Conservation (phyloP, 1,140 invertebrate genomes). For the Drosophila santomea region DNA sequence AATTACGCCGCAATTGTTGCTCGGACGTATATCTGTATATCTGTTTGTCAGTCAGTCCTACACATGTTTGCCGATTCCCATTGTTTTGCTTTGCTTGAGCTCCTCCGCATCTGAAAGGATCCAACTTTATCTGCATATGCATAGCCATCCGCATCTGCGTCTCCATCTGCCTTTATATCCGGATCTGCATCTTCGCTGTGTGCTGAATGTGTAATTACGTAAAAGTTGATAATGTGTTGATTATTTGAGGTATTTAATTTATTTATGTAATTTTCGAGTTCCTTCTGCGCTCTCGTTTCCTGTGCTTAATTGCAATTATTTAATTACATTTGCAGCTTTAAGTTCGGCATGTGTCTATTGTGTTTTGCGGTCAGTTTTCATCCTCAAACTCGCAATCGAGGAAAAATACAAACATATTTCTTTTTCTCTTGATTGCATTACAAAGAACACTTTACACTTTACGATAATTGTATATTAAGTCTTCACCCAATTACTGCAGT, state of each 20-base stretch:
- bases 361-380: constrained; percentile 34
- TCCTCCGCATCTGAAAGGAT: constrained; percentile 15
- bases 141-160: constrained; percentile 17
- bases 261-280: constrained; percentile 62
- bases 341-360: constrained; percentile 46
- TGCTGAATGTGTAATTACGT: constrained; percentile 69
- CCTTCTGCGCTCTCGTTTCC: constrained; percentile 23
- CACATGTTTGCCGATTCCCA: constrained; percentile 8
- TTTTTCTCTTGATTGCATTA: constrained; percentile 48
- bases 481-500: constrained; percentile 32
- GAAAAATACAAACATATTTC: constrained; percentile 18
- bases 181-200: constrained; percentile 17
- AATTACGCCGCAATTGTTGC: constrained; percentile 60
- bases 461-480: constrained; percentile 38
- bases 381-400: constrained; percentile 3
- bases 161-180: constrained; percentile 20
- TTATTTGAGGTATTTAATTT: constrained; percentile 77
- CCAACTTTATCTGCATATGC: constrained; percentile 33
- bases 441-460: constrained; percentile 25
- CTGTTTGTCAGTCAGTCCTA: constrained; percentile 15
- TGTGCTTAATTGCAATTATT: constrained; percentile 66
- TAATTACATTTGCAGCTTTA: constrained; percentile 70
- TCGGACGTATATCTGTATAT: constrained; percentile 19
- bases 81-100: background rate
- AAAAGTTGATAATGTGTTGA: constrained; percentile 80